These are phyloP conservation scores for Coregonus clupeaformis DNA, from an alignment of 2,113 vertebrate genomes.

Conservation along the genomic window DNA sequence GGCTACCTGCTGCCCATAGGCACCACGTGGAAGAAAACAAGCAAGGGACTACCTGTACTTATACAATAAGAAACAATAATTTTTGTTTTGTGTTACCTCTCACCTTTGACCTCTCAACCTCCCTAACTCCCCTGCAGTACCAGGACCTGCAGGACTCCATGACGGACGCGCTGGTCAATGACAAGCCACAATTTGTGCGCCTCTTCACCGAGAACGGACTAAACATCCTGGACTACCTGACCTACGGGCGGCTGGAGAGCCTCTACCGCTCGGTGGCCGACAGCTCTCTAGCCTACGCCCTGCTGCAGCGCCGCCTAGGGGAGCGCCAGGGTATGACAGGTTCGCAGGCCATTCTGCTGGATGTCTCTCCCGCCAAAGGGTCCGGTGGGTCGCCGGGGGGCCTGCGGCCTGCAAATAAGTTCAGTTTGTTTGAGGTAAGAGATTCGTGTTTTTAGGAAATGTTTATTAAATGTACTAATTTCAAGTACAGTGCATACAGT, in stretches of 20 bases:
- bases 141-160: slow-evolving; percentile 81
- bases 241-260: slow-evolving; percentile 70
- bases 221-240: slow-evolving; percentile 82
- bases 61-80: neutral
- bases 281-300: slow-evolving; percentile 64
- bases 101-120: neutral
- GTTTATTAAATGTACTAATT: too few relatives aligned
- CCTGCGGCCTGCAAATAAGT: neutral
- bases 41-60: neutral
- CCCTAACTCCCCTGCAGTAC: slow-evolving; percentile 51
- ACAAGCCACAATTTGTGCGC: slow-evolving; percentile 86
- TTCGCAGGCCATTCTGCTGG: neutral
- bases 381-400: neutral
- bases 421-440: slow-evolving; percentile 73
- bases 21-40: too few relatives aligned
- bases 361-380: slow-evolving; percentile 9
- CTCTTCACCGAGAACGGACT: slow-evolving; percentile 85
- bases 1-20: too few relatives aligned
- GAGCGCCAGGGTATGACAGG: slow-evolving; percentile 37
- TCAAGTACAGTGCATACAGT: too few relatives aligned
- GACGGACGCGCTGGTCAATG: slow-evolving; percentile 81
- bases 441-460: neutral
- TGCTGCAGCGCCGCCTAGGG: slow-evolving; percentile 71
- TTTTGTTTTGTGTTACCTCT: neutral
- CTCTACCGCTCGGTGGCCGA: slow-evolving; percentile 76